Conservation (phyloP, 2,797 vertebrate species). For the Rhynchotus rufescens region DNA sequence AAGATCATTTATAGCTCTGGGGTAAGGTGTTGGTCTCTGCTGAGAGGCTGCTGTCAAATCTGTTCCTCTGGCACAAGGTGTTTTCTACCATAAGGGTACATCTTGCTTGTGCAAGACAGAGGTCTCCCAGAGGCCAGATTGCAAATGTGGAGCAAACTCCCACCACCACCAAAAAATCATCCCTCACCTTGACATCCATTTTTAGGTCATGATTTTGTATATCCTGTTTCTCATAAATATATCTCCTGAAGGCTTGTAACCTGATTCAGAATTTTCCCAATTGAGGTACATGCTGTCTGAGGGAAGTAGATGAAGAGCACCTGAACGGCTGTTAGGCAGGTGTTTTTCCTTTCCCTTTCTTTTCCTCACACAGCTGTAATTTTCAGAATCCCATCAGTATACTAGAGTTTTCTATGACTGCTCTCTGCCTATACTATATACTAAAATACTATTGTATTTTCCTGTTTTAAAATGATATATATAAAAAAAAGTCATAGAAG, state of each 20-base stretch:
- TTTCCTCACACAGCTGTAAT: background rate
- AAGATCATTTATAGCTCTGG: background rate
- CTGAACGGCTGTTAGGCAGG: background rate
- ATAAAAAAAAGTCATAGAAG: background rate
- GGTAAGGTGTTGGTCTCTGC: rapidly evolving
- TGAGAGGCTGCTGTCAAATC: background rate
- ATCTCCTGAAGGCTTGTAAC: slow-evolving; percentile 26
- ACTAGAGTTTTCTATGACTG: background rate
- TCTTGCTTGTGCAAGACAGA: background rate
- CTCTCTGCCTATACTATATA: background rate
- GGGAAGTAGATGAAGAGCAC: background rate
- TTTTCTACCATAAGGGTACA: background rate
- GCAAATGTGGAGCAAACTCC: background rate
- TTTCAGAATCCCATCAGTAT: background rate
- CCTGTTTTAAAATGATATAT: background rate
- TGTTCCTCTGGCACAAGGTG: rapidly evolving
- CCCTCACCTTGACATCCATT: slow-evolving; percentile 18
- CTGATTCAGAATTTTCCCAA: background rate
- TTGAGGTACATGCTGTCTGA: background rate
- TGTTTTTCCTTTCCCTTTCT: background rate
- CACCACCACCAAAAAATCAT: background rate
- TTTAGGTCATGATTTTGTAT: background rate
- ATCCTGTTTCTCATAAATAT: background rate
- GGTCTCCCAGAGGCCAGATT: background rate
- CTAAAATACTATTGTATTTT: background rate